Percentiles rank a stretch among this genome's conserved stretches.
Evolutionary conservation across 2,888 invertebrate species (phyloP).

Genomic region (Rhagium mordax): DNA sequence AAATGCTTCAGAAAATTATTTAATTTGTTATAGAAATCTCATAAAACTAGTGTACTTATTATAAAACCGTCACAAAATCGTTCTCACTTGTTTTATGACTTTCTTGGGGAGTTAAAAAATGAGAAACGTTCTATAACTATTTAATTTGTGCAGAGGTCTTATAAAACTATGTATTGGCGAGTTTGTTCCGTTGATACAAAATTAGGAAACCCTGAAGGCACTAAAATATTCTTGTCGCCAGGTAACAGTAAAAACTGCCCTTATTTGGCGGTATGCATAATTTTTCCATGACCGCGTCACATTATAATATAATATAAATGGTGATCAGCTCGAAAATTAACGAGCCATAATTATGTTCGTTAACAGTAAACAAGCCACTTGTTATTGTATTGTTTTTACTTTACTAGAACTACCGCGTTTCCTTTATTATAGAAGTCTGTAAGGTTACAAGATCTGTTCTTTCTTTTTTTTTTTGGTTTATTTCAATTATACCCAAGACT

Average conservation of each 20-base stretch:
- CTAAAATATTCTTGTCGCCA: no score
- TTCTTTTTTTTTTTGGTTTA: background rate
- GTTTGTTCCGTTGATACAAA: no score
- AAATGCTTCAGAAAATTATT: no score
- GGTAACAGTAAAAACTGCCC: background rate
- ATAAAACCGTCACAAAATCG: no score
- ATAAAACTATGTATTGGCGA: no score
- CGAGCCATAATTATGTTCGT: background rate
- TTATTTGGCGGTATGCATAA: background rate
- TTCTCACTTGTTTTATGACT: no score
- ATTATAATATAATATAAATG: background rate
- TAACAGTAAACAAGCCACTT: background rate
- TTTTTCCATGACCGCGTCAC: background rate
- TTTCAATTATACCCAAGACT: background rate
- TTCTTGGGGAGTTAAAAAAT: no score
- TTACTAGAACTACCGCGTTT: conserved; percentile 5
- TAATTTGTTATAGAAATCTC: no score
- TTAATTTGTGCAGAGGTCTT: no score
- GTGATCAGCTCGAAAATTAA: background rate
- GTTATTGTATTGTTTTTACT: conserved; percentile 1
- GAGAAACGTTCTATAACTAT: no score
- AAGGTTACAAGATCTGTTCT: conserved; percentile 9
- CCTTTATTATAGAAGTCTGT: conserved; percentile 1
- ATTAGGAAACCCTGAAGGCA: no score
- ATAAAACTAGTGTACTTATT: no score